Conservation (phyloP, 2,888 invertebrate genomes). For the Glaucopsyche alexis region DNA sequence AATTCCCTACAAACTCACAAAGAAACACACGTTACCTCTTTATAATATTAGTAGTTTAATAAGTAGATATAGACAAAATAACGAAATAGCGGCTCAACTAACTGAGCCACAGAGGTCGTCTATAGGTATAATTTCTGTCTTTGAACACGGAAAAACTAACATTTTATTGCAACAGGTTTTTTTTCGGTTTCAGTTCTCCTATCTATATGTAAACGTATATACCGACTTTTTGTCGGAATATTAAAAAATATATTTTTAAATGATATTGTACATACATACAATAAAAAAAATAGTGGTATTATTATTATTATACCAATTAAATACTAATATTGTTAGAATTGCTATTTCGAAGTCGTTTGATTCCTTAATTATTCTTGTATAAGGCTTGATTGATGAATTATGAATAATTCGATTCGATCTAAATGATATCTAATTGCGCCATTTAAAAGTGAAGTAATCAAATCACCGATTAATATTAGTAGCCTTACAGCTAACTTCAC, state of each 20-base stretch:
- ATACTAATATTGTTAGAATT: not conserved
- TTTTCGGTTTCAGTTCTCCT: too few relatives aligned
- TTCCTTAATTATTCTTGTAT: not conserved
- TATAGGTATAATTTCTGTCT: too few relatives aligned
- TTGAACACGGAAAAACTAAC: too few relatives aligned
- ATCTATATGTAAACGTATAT: too few relatives aligned
- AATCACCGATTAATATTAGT: not conserved
- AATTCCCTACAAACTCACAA: too few relatives aligned
- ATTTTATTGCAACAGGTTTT: too few relatives aligned
- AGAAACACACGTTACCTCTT: too few relatives aligned
- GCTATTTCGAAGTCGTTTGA: not conserved
- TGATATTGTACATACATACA: not conserved
- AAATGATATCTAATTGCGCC: not conserved
- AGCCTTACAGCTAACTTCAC: not conserved
- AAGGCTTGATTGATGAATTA: conserved; percentile 3
- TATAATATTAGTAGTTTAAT: too few relatives aligned
- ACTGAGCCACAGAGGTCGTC: too few relatives aligned
- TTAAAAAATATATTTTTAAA: not conserved
- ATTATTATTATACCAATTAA: not conserved
- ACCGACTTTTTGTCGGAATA: too few relatives aligned
- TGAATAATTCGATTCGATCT: not conserved
- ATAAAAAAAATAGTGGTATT: not conserved
- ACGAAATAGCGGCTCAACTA: too few relatives aligned
- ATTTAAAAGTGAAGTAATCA: not conserved
- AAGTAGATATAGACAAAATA: too few relatives aligned